Evolutionary conservation across 2,888 invertebrate genomes (phyloP).

Genomic region (Rosalia funebris): DNA sequence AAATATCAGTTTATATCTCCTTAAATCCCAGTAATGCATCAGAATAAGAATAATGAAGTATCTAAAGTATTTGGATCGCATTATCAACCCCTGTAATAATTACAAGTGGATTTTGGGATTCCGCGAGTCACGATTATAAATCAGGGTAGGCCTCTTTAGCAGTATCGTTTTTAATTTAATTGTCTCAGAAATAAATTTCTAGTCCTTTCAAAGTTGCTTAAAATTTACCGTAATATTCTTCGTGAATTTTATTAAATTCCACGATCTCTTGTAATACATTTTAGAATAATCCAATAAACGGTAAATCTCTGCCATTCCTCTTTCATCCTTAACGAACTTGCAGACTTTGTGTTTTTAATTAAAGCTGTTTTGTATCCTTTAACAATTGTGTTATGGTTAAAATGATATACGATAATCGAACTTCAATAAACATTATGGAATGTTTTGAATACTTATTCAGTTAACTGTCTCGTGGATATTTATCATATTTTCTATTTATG

Average conservation of each 20-base stretch:
- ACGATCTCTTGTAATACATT: constrained; percentile 8
- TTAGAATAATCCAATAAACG: constrained; percentile 4
- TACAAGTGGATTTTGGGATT: constrained; percentile 17
- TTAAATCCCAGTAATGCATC: constrained; percentile 9
- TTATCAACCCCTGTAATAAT: constrained; percentile 7
- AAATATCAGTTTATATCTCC: too few species aligned
- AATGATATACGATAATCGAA: too few species aligned
- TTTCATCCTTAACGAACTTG: background rate
- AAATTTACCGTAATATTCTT: constrained; percentile 15
- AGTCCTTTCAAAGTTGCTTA: constrained; percentile 11
- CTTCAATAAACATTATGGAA: too few species aligned
- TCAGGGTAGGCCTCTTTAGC: constrained; percentile 6
- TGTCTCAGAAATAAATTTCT: constrained; percentile 12
- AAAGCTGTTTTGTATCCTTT: background rate
- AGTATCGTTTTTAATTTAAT: constrained; percentile 17
- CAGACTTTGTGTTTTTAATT: constrained; percentile 3
- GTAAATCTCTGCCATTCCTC: constrained; percentile 6
- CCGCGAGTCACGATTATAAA: constrained; percentile 2
- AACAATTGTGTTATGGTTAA: too few species aligned
- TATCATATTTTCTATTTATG: too few species aligned
- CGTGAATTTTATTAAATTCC: constrained; percentile 18
- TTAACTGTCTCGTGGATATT: too few species aligned
- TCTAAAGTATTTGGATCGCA: constrained; percentile 9
- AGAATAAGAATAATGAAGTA: constrained; percentile 7
- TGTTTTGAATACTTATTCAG: too few species aligned